These are phyloP conservation scores for Megaceryle maxima DNA, from an alignment of 2,113 vertebrate genomes.

Conservation along the genomic window DNA sequence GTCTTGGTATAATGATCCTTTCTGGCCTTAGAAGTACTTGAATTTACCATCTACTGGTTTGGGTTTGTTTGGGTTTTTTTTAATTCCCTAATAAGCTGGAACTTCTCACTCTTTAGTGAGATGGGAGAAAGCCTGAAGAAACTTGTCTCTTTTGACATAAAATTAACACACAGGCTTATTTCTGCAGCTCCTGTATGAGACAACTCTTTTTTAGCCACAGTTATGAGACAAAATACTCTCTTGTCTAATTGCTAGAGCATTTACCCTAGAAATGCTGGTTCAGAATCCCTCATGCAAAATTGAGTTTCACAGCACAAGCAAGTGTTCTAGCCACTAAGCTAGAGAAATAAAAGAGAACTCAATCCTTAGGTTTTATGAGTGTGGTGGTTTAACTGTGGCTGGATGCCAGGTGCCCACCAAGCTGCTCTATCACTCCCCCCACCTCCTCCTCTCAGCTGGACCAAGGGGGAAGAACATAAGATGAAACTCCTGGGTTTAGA, in stretches of 20 bases:
- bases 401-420: too few relatives aligned
- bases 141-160: background rate
- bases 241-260: background rate
- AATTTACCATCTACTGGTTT: background rate
- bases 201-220: background rate
- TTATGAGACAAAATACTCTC: background rate
- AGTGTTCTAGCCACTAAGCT: background rate
- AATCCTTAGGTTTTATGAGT: too few relatives aligned
- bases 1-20: background rate
- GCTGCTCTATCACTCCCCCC: too few relatives aligned
- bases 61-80: background rate
- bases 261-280: background rate
- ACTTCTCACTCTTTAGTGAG: background rate
- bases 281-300: background rate
- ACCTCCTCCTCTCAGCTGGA: too few relatives aligned
- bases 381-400: too few relatives aligned
- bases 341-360: too few relatives aligned
- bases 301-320: background rate
- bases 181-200: background rate
- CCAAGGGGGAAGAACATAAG: too few relatives aligned
- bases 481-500: too few relatives aligned
- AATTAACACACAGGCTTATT: background rate
- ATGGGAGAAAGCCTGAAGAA: background rate
- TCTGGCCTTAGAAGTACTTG: background rate
- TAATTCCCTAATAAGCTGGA: background rate